Conservation (phyloP, 1,140 invertebrate species). For the Drosophila auraria region DNA sequence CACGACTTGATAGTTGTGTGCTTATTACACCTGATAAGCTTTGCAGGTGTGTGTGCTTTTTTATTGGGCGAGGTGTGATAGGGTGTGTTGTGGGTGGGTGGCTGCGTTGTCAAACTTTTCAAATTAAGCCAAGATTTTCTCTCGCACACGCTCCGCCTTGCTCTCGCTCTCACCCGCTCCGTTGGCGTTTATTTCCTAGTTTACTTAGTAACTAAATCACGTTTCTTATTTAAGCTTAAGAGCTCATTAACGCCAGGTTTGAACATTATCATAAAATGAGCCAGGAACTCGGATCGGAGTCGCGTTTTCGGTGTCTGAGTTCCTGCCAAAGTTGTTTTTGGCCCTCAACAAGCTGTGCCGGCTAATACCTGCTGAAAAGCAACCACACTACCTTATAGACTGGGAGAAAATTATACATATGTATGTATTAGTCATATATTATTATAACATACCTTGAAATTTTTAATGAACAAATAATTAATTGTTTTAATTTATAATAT, state of each 20-base stretch:
- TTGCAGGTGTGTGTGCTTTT: conserved; percentile 22
- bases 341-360: conserved; percentile 38
- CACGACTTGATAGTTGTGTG: conserved; percentile 44
- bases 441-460: too few relatives aligned
- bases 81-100: conserved; percentile 22
- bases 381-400: conserved; percentile 13
- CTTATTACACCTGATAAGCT: conserved; percentile 61
- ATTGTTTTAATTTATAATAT: too few relatives aligned
- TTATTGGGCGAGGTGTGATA: conserved; percentile 17
- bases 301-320: conserved; percentile 50
- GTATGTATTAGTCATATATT: too few relatives aligned
- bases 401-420: neutral
- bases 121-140: conserved; percentile 81
- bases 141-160: conserved; percentile 8
- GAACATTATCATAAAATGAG: conserved; percentile 82
- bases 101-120: conserved; percentile 72
- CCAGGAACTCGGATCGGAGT: conserved; percentile 43
- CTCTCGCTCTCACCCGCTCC: conserved; percentile 6
- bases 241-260: conserved; percentile 82
- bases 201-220: conserved; percentile 84
- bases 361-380: conserved; percentile 33
- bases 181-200: conserved; percentile 65
- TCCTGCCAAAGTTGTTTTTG: conserved; percentile 47
- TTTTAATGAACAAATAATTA: neutral
- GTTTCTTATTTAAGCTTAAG: conserved; percentile 84